These are phyloP conservation scores for Nemoura dubitans DNA, from an alignment of 2,888 invertebrate species.

Conservation along the genomic window DNA sequence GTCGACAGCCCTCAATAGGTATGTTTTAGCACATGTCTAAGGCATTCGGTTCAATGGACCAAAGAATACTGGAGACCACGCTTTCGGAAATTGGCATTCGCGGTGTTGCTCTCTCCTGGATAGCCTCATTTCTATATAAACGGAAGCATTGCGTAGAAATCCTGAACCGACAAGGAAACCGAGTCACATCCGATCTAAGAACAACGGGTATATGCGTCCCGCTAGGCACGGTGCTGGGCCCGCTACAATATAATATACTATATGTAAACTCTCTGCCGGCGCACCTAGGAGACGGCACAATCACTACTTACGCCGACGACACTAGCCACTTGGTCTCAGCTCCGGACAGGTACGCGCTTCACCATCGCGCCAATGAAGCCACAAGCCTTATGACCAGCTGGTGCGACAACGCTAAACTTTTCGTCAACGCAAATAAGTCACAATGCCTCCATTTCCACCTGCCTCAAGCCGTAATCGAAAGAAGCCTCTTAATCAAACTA, in stretches of 20 bases:
- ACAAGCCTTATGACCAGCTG: not conserved
- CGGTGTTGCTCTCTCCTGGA: no score
- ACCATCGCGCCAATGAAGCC: not conserved
- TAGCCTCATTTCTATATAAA: no score
- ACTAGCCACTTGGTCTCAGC: conserved; percentile 5
- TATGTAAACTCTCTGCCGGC: conserved; percentile 4
- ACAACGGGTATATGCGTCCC: not conserved
- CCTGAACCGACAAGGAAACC: no score
- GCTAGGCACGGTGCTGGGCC: conserved; percentile 8
- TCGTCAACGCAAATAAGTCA: not conserved
- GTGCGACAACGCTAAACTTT: conserved; percentile 1
- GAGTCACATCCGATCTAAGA: no score
- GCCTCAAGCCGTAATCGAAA: not conserved
- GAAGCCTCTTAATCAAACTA: not conserved
- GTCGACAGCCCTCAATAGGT: not conserved
- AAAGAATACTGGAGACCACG: no score
- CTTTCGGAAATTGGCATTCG: no score
- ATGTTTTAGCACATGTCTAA: no score
- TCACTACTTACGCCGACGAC: conserved; percentile 14
- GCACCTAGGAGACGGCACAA: not conserved
- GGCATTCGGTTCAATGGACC: no score
- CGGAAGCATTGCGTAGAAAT: no score
- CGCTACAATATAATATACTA: not conserved
- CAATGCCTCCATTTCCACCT: not conserved
- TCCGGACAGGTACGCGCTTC: not conserved